Percentiles rank a stretch among this genome's conserved stretches.
phyloP scores from a whole-genome alignment of 2,888 invertebrate genomes.

The Agrotis puta region DNA sequence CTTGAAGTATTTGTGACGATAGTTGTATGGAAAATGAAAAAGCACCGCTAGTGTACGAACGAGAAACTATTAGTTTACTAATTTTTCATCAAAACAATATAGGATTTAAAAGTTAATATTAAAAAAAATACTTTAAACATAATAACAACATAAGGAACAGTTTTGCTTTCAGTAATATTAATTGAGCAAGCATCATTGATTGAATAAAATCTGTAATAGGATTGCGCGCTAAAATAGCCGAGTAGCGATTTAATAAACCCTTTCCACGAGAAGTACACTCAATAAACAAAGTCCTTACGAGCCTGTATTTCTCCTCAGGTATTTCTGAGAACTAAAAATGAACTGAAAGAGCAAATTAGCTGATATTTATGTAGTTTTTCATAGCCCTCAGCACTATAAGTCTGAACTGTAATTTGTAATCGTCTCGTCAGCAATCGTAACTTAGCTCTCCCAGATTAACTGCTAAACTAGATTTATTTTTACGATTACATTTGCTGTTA shows the following conservation, averaged over 20 bases:
- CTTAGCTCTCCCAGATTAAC: neutral
- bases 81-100: too few relatives aligned
- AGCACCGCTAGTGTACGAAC: too few relatives aligned
- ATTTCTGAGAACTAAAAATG: constrained; percentile 12
- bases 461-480: neutral
- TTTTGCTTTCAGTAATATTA: too few relatives aligned
- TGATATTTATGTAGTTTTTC: constrained; percentile 21
- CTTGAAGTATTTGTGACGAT: too few relatives aligned
- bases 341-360: constrained; percentile 18
- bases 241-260: constrained; percentile 19
- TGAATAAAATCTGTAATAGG: constrained; percentile 21
- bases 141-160: too few relatives aligned
- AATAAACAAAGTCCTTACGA: constrained; percentile 2
- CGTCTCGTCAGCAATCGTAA: neutral
- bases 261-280: constrained; percentile 29
- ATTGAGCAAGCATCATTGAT: neutral
- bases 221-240: constrained; percentile 13
- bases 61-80: too few relatives aligned
- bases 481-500: neutral
- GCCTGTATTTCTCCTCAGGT: neutral
- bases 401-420: constrained; percentile 8
- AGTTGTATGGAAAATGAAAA: too few relatives aligned
- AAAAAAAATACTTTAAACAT: too few relatives aligned
- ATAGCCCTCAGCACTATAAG: neutral
- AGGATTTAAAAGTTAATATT: too few relatives aligned